These are phyloP conservation scores for Palythoa heliodiscus DNA, from an alignment of 92 coral and sea anemone genomes.

Conservation along the genomic window DNA sequence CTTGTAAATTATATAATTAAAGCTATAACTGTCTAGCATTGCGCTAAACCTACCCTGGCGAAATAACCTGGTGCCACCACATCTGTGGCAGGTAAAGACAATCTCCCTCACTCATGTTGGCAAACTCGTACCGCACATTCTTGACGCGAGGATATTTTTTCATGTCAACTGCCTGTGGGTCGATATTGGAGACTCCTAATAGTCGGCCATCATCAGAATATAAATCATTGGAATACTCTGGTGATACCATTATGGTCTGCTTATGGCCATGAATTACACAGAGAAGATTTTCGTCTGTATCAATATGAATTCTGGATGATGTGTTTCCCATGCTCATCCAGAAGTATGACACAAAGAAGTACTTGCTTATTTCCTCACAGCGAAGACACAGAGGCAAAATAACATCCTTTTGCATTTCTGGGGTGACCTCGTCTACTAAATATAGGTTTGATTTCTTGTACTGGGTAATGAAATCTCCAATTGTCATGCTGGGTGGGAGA, in stretches of 20 bases:
- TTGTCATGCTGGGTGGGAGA: conserved; percentile 69
- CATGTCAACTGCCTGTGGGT: conserved; percentile 89
- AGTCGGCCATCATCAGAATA: conserved; percentile 73
- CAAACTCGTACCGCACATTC: conserved; percentile 79
- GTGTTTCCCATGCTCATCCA: conserved; percentile 98
- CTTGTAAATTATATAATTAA: too few relatives aligned
- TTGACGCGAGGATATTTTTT: conserved; percentile 84
- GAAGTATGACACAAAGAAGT: conserved; percentile 92
- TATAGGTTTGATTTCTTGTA: conserved; percentile 80
- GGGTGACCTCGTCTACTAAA: conserved; percentile 88
- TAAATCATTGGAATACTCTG: conserved; percentile 81
- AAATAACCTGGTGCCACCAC: conserved; percentile 99
- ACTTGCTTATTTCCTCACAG: conserved; percentile 93
- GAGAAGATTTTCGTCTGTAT: conserved; percentile 92
- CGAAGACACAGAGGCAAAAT: conserved; percentile 87
- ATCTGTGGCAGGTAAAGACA: conserved; percentile 93
- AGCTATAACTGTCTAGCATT: too few relatives aligned
- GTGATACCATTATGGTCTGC: conserved; percentile 79
- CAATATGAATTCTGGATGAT: conserved; percentile 88
- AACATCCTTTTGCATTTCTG: conserved; percentile 90
- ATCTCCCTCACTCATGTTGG: conserved; percentile 90
- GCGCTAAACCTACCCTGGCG: conserved; percentile 65
- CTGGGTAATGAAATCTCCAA: conserved; percentile 67
- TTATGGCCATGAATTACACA: conserved; percentile 94
- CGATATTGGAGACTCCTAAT: conserved; percentile 89